Base-by-base conservation (phyloP, 2,888 invertebrate species). In the Chymomyza fuscimana region DNA sequence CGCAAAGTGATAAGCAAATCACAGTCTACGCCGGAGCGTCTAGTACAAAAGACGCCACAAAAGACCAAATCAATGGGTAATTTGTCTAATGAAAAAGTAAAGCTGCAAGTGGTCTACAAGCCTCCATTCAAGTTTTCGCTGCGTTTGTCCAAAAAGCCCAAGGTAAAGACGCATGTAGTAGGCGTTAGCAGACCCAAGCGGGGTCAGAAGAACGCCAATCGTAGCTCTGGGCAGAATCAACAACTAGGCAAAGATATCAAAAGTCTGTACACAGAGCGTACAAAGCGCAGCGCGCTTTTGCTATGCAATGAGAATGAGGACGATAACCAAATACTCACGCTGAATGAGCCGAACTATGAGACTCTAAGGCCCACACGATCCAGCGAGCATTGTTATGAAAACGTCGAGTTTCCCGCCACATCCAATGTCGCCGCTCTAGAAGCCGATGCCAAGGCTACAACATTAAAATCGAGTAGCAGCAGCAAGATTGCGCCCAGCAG, bases 61-160 rank as follows among this genome's bases (percentile, higher is more conserved):
- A 94, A 94, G 83, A 95, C 94, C 79, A 95, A 95, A 86, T 96
- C 96, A 84, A 94, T 95, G 73, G 95, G 95, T 19, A 95, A 95
- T 86, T 93, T 96, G 52, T 88, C 90, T 51, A 94, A 94, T 82
- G 94, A 94, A 71, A 96, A 96, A 90, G 94, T 96, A 12, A 94
- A 96, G 78, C 92, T 97, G 25, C 97, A 97, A 91, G 96, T 97
- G 50, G 96, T 97, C 32, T 97, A 96, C 91, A 96, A 96, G 90
- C 96, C 97, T 64, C 97, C 97, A 12, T 97, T 97, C 92, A 95
- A 96, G 87, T 96, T 97, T 91, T 96, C 96, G 90, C 94, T 97
- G 67, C 96, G 96, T 89, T 93, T 97, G 12, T 92, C 92, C 0
- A 92, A 92, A 78, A 92, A 91, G 72, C 89, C 91, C 10, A 89